Evolutionary conservation across 2,797 vertebrate species (phyloP).

Genomic region (Picus viridis): DNA sequence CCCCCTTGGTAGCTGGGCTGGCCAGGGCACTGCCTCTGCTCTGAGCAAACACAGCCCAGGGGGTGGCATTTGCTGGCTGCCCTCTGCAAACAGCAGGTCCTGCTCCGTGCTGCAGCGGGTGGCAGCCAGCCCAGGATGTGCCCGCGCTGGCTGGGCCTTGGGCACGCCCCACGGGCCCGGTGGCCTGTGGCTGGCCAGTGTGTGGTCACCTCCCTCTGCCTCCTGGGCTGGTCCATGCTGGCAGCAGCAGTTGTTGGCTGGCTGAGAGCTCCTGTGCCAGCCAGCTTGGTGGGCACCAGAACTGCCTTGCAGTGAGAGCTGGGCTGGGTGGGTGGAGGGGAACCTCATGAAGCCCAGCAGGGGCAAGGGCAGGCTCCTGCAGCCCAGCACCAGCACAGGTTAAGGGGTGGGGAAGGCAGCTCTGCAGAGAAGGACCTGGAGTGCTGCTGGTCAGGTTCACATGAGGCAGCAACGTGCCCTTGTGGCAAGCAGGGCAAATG

Average conservation of each 20-base stretch:
- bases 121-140: neutral
- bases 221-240: neutral
- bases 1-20: fast-evolving
- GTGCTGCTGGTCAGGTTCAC: no score
- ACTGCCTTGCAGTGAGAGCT: no score
- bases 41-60: neutral
- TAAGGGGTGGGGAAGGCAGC: no score
- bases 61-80: neutral
- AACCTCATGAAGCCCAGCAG: no score
- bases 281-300: neutral
- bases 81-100: neutral
- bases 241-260: fast-evolving
- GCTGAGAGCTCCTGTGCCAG: fast-evolving
- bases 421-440: no score
- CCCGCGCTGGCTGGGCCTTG: neutral
- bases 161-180: fast-evolving
- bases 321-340: no score
- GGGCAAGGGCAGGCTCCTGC: no score
- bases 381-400: no score
- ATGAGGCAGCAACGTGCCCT: no score
- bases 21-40: neutral
- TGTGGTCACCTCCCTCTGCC: neutral
- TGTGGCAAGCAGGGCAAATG: no score
- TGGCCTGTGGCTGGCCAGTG: neutral
- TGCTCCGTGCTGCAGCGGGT: fast-evolving